phyloP scores from a whole-genome alignment of 53 echinoderm and acorn worm genomes.

The Luidia sarsii region DNA sequence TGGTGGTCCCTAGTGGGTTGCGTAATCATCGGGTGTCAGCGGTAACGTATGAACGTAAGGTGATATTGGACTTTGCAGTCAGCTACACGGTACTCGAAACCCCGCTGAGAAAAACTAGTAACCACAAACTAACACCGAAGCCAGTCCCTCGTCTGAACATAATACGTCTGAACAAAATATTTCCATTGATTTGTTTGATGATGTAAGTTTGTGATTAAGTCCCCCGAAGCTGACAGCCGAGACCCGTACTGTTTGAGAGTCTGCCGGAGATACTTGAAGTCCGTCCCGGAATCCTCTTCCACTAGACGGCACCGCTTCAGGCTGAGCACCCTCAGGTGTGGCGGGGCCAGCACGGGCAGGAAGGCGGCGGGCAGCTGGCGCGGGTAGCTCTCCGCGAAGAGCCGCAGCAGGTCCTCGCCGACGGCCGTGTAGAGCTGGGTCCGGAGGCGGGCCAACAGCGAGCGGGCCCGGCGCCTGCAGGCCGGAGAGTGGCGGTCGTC shows the following conservation, averaged over 20 bases:
- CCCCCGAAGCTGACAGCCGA: no score
- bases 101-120: no score
- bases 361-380: slow-evolving; percentile 58
- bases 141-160: no score
- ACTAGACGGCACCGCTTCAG: slow-evolving; percentile 64
- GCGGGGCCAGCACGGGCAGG: slow-evolving; percentile 74
- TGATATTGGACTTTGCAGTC: no score
- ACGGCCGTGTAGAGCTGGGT: slow-evolving; percentile 59
- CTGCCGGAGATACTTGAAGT: slow-evolving; percentile 39
- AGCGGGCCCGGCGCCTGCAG: slow-evolving; percentile 55
- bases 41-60: no score
- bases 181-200: neutral
- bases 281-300: slow-evolving; percentile 17
- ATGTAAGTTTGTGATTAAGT: neutral
- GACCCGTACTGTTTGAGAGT: slow-evolving; percentile 35
- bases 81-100: no score
- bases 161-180: neutral
- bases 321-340: slow-evolving; percentile 74
- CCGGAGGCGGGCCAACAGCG: slow-evolving; percentile 39
- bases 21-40: no score
- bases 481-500: slow-evolving; percentile 54
- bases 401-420: slow-evolving; percentile 58
- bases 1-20: no score
- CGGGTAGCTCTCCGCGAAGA: slow-evolving; percentile 70
- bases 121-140: no score